These are phyloP conservation scores for Sminthurinus aureus DNA, from an alignment of 2,888 invertebrate genomes.

Conservation along the genomic window DNA sequence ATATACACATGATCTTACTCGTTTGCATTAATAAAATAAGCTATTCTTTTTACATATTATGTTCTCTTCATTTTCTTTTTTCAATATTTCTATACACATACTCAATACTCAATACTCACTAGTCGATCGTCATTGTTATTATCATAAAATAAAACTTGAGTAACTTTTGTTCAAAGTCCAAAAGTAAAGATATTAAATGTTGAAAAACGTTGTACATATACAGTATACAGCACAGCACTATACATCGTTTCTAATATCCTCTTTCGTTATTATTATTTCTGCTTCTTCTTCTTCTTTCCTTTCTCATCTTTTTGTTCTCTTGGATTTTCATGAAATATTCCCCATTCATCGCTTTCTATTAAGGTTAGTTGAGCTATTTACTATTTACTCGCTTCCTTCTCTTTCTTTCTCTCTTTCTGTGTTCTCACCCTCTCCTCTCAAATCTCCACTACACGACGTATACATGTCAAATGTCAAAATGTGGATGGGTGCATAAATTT, in stretches of 20 bases:
- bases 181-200: conserved; percentile 18
- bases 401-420: no score
- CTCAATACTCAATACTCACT: not conserved
- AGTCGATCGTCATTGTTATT: not conserved
- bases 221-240: not conserved
- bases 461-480: not conserved
- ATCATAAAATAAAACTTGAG: conserved; percentile 2
- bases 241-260: not conserved
- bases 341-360: conserved; percentile 13
- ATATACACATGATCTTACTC: not conserved
- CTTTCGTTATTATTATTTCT: not conserved
- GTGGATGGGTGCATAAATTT: no score
- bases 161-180: not conserved
- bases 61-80: not conserved
- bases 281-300: not conserved
- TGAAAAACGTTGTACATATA: not conserved
- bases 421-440: not conserved
- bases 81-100: not conserved
- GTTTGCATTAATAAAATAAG: conserved; percentile 25
- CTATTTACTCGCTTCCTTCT: no score
- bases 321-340: not conserved
- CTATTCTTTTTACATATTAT: conserved; percentile 10
- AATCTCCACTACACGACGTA: not conserved
- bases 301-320: not conserved
- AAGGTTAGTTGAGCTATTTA: not conserved